Evolutionary conservation across 2,797 vertebrate genomes (phyloP).

Genomic region (Mus spretus): DNA sequence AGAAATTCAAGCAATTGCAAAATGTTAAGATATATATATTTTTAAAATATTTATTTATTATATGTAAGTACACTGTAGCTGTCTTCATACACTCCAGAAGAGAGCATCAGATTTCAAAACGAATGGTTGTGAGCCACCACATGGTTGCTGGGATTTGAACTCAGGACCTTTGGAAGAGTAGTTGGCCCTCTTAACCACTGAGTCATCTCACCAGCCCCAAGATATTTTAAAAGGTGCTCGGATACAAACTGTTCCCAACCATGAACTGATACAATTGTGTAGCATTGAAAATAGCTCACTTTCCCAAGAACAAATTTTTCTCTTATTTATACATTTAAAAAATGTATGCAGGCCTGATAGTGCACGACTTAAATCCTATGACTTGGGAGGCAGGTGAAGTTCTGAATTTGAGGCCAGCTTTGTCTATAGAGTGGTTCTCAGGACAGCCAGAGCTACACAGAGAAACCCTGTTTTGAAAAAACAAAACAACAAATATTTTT

Average conservation of each 20-base stretch:
- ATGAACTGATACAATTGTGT: no score
- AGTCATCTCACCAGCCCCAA: no score
- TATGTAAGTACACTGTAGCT: no score
- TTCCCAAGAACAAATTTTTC: neutral
- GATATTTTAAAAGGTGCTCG: no score
- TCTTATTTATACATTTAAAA: neutral
- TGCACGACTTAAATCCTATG: neutral
- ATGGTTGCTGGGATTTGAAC: no score
- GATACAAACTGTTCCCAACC: no score
- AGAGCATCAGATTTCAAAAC: no score
- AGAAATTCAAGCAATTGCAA: neutral
- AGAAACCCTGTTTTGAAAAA: neutral
- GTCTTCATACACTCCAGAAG: no score
- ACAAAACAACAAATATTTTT: neutral
- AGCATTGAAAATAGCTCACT: neutral
- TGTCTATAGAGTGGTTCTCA: neutral
- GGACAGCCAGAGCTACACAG: neutral
- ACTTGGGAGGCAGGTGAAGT: neutral
- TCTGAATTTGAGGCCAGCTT: neutral
- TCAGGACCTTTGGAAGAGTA: no score
- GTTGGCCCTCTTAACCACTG: no score
- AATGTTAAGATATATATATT: neutral
- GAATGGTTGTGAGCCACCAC: no score
- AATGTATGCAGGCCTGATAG: neutral
- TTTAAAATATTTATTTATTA: no score